Base-by-base conservation (phyloP, 2,113 vertebrate genomes). In the Steatornis caripensis region DNA sequence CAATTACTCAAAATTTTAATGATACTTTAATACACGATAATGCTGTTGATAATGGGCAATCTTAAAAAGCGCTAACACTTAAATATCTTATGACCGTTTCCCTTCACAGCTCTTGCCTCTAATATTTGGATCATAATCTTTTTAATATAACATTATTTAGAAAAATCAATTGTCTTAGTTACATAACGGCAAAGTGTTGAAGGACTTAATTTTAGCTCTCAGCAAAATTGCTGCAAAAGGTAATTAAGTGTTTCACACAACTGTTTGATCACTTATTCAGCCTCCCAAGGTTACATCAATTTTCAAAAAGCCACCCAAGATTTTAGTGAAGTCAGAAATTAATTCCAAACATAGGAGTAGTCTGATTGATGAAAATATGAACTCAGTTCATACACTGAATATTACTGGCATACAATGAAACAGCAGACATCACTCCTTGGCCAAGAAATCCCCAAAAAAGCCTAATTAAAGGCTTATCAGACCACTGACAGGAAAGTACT, bases 131-230 rank as follows among this genome's bases (percentile, higher is more conserved):
- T 97, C 97, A 98, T 98, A 98, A 98, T 98, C 97, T 96, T 98
- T 98, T 98, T 98, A 98, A 98, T 98, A 82, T 96, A 98, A 98
- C 95, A 98, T 98, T 98, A 98, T 98, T 98, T 98, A 98, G 97
- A 97, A 98, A 98, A 98, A 98, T 98, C 98, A 98, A 98, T 98
- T 98, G 98, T 98, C 98, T 98, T 98, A 87, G 94, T 98, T 98
- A 98, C 83, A 98, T 98, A 98, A 98, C 97, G 97, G 97, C 96
- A 94, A 97, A 97, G 81, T 98, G 94, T 95, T 96, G 90, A 98
- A 98, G 95, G 96, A 97, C 98, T 98, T 98, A 98, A 98, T 98
- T 98, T 98, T 97, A 97, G 95, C 84, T 87, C 97, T 98, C 97
- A 97, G 97, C 97, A 97, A 97, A 98, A 98, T 55, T 94, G 97